Percentiles rank a stretch among this genome's conserved stretches.
phyloP scores from a whole-genome alignment of 2,113 vertebrate genomes.

The Cyprinodon brontotheroides region DNA sequence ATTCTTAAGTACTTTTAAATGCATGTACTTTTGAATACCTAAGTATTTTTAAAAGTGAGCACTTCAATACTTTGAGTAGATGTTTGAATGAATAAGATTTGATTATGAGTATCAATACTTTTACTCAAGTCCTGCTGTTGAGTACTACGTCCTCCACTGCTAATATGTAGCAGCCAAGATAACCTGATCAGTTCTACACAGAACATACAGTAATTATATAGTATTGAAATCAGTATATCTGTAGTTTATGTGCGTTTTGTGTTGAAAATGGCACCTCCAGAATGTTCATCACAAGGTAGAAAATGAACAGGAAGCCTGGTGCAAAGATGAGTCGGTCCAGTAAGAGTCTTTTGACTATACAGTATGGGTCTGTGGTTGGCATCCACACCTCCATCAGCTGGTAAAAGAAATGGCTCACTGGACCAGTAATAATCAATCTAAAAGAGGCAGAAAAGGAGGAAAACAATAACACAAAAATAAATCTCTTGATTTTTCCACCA shows the following conservation, averaged over 20 bases:
- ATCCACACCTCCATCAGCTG: conserved; percentile 84
- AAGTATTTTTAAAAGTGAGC: too few relatives aligned
- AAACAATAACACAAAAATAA: neutral
- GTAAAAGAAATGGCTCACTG: conserved; percentile 87
- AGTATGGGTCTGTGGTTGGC: conserved; percentile 78
- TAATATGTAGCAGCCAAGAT: neutral
- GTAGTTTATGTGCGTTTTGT: neutral
- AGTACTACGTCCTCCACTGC: too few relatives aligned
- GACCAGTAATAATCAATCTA: conserved; percentile 87
- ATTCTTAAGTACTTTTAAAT: too few relatives aligned
- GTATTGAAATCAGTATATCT: neutral
- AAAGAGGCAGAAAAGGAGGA: neutral
- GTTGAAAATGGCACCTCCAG: conserved; percentile 81
- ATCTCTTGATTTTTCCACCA: neutral
- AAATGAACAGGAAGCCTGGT: conserved; percentile 85
- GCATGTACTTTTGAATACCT: too few relatives aligned
- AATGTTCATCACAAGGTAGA: conserved; percentile 85
- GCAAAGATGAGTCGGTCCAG: conserved; percentile 86
- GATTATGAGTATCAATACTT: too few relatives aligned
- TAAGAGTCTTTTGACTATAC: conserved; percentile 82
- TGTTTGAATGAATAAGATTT: too few relatives aligned
- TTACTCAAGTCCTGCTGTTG: too few relatives aligned
- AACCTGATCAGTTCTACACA: neutral
- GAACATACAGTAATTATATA: neutral
- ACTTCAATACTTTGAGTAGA: too few relatives aligned